Percentiles rank a stretch among this genome's conserved stretches.
These are phyloP conservation scores for Eunapius fragilis DNA, from an alignment of 37 sponge, comb jelly and placozoan species.

Conservation along the genomic window DNA sequence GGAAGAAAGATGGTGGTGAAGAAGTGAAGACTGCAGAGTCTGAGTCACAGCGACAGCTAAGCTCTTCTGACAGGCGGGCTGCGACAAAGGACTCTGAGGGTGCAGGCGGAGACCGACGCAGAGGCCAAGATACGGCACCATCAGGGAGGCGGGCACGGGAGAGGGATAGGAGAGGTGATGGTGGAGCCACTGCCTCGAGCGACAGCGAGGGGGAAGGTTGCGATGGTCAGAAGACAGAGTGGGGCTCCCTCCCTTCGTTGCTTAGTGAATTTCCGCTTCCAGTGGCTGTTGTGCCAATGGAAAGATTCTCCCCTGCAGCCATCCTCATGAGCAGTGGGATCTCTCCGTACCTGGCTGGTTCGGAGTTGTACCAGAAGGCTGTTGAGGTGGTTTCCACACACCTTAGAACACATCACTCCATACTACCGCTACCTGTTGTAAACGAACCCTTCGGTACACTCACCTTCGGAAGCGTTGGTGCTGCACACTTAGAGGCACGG, in stretches of 20 bases:
- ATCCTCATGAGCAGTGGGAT: constrained; percentile 32
- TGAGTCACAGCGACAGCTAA: not conserved
- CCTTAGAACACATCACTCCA: not conserved
- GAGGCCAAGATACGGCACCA: not conserved
- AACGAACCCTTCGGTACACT: constrained; percentile 19
- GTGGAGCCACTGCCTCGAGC: not conserved
- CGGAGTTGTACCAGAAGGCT: constrained; percentile 16
- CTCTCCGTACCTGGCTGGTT: constrained; percentile 49
- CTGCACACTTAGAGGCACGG: constrained; percentile 1
- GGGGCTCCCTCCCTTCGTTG: constrained; percentile 20
- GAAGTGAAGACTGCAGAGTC: not conserved
- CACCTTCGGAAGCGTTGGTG: not conserved
- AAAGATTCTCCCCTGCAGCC: constrained; percentile 33
- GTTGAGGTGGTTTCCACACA: not conserved
- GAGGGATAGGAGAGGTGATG: not conserved
- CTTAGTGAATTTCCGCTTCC: not conserved
- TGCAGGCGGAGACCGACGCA: not conserved
- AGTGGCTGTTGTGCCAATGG: not conserved
- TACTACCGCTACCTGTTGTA: not conserved
- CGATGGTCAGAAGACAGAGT: constrained; percentile 10
- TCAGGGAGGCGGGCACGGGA: not conserved
- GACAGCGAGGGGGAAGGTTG: not conserved
- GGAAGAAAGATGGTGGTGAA: constrained; percentile 1
- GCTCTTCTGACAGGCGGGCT: not conserved
- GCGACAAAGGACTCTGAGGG: not conserved